Evolutionary conservation across 2,888 invertebrate genomes (phyloP).

Genomic region (Zaprionus bogoriensis): DNA sequence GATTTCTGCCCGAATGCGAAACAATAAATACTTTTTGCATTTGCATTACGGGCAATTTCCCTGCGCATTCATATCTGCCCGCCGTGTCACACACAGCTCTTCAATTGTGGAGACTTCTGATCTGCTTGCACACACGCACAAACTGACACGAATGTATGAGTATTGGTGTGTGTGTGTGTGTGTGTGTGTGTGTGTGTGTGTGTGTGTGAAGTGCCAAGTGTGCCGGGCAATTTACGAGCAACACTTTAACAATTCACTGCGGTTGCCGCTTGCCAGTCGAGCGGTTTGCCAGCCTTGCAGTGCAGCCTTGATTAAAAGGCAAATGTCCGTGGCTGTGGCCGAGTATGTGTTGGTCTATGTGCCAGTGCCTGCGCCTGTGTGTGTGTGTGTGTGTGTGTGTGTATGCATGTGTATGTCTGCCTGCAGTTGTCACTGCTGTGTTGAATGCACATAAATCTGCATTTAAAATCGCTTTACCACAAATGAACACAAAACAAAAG

Average conservation of each 20-base stretch:
- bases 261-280: conserved; percentile 37
- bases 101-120: not conserved
- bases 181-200: not conserved
- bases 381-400: not conserved
- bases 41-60: not conserved
- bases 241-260: conserved; percentile 46
- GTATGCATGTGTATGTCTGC: conserved; percentile 3
- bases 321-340: conserved; percentile 38
- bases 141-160: too few relatives aligned
- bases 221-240: conserved; percentile 43
- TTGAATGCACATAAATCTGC: conserved; percentile 73
- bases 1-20: not conserved
- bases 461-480: conserved; percentile 68
- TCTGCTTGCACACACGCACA: too few relatives aligned
- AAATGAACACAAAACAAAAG: conserved; percentile 53
- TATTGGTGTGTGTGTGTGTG: not conserved
- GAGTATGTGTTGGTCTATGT: conserved; percentile 1
- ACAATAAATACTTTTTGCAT: too few relatives aligned
- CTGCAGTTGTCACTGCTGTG: conserved; percentile 54
- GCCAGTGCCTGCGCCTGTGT: not conserved
- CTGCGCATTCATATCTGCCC: too few relatives aligned
- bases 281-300: conserved; percentile 47
- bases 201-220: conserved; percentile 4
- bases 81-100: not conserved
- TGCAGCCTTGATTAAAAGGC: conserved; percentile 66